phyloP scores from a whole-genome alignment of 1,140 invertebrate species.

The Trissolcus basalis region DNA sequence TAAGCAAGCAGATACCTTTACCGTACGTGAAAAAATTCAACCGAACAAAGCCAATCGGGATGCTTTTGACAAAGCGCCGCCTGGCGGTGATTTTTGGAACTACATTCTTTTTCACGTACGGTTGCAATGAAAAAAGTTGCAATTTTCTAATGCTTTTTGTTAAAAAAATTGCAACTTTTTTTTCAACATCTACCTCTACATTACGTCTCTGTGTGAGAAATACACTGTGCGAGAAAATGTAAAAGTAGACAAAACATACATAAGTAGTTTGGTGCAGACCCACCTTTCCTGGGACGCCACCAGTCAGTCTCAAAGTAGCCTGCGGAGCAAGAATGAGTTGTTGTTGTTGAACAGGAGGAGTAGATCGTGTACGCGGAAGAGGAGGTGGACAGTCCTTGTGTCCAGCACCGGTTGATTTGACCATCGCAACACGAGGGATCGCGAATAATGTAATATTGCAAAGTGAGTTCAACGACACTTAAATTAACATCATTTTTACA shows the following conservation, averaged over 20 bases:
- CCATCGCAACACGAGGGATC: conserved; percentile 70
- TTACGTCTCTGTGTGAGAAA: conserved; percentile 37
- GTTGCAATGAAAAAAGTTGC: not conserved
- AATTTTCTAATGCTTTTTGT: no score
- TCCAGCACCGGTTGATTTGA: conserved; percentile 74
- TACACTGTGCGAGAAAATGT: conserved; percentile 57
- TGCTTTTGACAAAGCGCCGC: no score
- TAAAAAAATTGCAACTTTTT: not conserved
- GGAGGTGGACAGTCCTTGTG: conserved; percentile 91
- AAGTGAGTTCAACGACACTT: conserved; percentile 67
- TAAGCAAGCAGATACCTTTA: conserved; percentile 38
- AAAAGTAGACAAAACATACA: conserved; percentile 75
- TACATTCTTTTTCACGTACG: conserved; percentile 20
- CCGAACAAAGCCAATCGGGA: not conserved
- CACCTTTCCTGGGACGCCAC: conserved; percentile 97
- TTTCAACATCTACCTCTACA: conserved; percentile 50
- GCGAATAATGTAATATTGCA: conserved; percentile 71
- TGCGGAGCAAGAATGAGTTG: conserved; percentile 80
- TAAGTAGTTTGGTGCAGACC: conserved; percentile 78
- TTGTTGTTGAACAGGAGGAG: conserved; percentile 75
- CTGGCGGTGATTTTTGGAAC: no score
- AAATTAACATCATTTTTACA: conserved; percentile 26
- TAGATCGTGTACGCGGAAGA: conserved; percentile 87
- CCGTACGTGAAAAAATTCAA: conserved; percentile 19
- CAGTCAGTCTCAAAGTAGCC: conserved; percentile 95